These are phyloP conservation scores for Cerastis leucographa DNA, from an alignment of 2,888 invertebrate species.

Conservation along the genomic window DNA sequence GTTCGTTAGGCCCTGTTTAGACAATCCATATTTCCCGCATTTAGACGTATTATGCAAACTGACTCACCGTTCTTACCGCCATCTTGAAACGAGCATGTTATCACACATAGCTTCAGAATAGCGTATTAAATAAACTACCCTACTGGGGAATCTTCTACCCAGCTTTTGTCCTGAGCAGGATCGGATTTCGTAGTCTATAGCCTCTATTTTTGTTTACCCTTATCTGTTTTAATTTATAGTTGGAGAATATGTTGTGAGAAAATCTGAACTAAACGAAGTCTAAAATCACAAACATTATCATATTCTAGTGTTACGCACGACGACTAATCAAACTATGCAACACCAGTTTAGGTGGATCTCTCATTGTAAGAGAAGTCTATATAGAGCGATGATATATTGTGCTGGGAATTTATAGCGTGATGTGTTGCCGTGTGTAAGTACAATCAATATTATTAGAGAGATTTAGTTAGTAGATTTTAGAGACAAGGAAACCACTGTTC, in stretches of 20 bases:
- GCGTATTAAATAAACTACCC: constrained; percentile 56
- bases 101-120: constrained; percentile 25
- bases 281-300: background rate
- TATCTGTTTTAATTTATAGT: constrained; percentile 30
- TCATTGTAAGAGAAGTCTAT: too few species aligned
- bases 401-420: too few species aligned
- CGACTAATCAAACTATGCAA: too few species aligned
- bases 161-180: constrained; percentile 32
- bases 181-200: constrained; percentile 35
- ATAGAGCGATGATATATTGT: too few species aligned
- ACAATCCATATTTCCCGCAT: constrained; percentile 29
- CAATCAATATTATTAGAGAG: too few species aligned
- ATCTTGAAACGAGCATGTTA: constrained; percentile 48
- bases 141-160: constrained; percentile 45
- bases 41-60: constrained; percentile 52
- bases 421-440: too few species aligned
- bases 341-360: too few species aligned
- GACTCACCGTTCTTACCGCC: constrained; percentile 33
- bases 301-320: too few species aligned
- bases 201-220: constrained; percentile 18
- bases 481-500: background rate
- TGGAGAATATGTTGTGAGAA: background rate
- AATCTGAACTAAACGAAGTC: background rate
- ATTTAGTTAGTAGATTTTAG: too few species aligned
- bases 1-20: constrained; percentile 20